Base-by-base conservation (phyloP, 1,140 invertebrate genomes). In the Lerema accius region DNA sequence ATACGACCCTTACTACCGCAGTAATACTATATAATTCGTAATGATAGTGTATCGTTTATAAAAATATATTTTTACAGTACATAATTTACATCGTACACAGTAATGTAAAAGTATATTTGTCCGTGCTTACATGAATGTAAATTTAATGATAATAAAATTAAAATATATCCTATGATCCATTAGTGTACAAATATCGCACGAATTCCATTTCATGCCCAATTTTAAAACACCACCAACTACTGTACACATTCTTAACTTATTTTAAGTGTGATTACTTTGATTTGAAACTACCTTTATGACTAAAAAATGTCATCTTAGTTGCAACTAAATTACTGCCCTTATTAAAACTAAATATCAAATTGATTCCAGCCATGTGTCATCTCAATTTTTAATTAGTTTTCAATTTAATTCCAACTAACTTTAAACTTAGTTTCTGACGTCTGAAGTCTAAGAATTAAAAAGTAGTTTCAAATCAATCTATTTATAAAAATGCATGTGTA, bases 401-500 rank as follows among this genome's bases (percentile, higher is more conserved):
- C 15, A 15, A 42, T 15, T 42, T 42, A 43, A 14, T 23, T 23
- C 19, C 19, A 23, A 23, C 5, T 23, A 23, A 23, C 2, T 2
- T 23, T 23, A 5, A 23, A 23, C 19, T 23, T 23, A 2, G 5
- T 23, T 23, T 23, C 19, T 23, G 5, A 23, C 5, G 5, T 23
- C 19, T 5, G 5, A 3, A 3, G 19, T 23, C 19, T 23, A 4
- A 9, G 28, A 11, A 11, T 46, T 23, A 4, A 46, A 46, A 46
- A 17, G 43, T 46, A 46, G 17, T 19, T 19, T 46, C 16, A 46
- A 46, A 46, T 23, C 19, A 42, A 32, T 7, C 14, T 19, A 11
- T 17, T 3, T 23, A 11, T 9, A 46, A 46, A 43, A 46, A 46
- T 11, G 43, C 17, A 11, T 23, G 43, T 46, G 43, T 46, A 46